Evolutionary conservation across 1,140 invertebrate species (phyloP).

Genomic region (Psix sp.): DNA sequence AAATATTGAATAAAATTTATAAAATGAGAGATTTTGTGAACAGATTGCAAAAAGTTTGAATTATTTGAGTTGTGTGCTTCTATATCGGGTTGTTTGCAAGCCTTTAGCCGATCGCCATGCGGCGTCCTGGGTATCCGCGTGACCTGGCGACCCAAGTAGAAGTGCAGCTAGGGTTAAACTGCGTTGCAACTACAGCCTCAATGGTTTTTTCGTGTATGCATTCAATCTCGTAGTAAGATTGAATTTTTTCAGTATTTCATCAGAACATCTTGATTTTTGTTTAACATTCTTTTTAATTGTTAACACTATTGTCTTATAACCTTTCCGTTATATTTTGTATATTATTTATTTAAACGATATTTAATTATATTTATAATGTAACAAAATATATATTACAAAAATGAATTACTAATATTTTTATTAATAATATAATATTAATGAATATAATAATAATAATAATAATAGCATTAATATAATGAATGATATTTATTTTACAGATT

Average conservation of each 20-base stretch:
- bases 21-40: constrained; percentile 11
- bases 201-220: constrained; percentile 10
- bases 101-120: constrained; percentile 65
- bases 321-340: too few relatives aligned
- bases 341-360: too few relatives aligned
- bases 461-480: too few relatives aligned
- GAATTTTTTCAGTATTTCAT: background rate
- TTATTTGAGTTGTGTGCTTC: constrained; percentile 34
- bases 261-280: too few relatives aligned
- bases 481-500: too few relatives aligned
- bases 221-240: background rate
- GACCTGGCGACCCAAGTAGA: constrained; percentile 67
- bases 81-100: constrained; percentile 51
- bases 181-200: constrained; percentile 52
- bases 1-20: constrained; percentile 12
- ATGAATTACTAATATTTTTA: too few relatives aligned
- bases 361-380: too few relatives aligned
- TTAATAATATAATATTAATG: too few relatives aligned
- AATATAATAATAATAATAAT: too few relatives aligned
- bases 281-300: too few relatives aligned
- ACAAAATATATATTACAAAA: too few relatives aligned
- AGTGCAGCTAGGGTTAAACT: constrained; percentile 61
- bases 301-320: too few relatives aligned
- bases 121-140: constrained; percentile 67
- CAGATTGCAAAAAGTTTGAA: constrained; percentile 19